Evolutionary conservation across 2,888 invertebrate genomes (phyloP), one percentile per base, ranked within the genome.

Genomic region (Lasioglossum figueresi): DNA sequence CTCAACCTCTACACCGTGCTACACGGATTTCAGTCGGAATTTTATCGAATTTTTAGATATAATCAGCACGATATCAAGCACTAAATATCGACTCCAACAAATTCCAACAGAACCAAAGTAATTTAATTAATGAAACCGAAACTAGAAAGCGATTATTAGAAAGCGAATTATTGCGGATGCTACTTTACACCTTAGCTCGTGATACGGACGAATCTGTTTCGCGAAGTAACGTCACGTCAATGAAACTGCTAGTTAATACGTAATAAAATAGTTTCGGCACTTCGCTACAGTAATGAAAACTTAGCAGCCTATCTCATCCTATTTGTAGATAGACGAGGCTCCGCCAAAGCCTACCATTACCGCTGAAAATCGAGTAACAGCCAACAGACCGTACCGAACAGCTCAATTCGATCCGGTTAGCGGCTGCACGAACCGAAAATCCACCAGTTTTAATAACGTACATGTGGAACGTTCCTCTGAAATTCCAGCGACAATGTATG

Each of bases 401-500:
- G 56, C n/a, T 56, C 56, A 12, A 56, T 56, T 12, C 56, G 56
- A 56, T 56, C 56, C 56, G 23, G 48, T 48, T 48, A 23, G 10
- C 52, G 23, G 12, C 56, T 4, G 12, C 3, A 19, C 19, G 31
- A 19, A 31, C 63, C 63, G 31, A 63, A 63, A 63, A 31, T 63
- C 31, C 63, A 63, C 31, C 31, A 31, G 16, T 63, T 31, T 63
- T 63, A 63, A 63, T 63, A 31, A 19, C 19, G 31, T 8, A 31
- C 19, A 31, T 31, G 19, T 63, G 19, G 31, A 63, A 31, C 63
- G 63, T 63, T 6, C 31, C 31, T 31, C 34, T 4, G 34, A 37
- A 68, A 37, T 68, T 68, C 68, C 68, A 68, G 37, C 68, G 68
- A 68, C 68, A 37, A 68, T 68, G 34, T 37, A 31, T 4, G 63